Base-by-base conservation (phyloP, 2,888 invertebrate species). In the Calliopum simillimum region DNA sequence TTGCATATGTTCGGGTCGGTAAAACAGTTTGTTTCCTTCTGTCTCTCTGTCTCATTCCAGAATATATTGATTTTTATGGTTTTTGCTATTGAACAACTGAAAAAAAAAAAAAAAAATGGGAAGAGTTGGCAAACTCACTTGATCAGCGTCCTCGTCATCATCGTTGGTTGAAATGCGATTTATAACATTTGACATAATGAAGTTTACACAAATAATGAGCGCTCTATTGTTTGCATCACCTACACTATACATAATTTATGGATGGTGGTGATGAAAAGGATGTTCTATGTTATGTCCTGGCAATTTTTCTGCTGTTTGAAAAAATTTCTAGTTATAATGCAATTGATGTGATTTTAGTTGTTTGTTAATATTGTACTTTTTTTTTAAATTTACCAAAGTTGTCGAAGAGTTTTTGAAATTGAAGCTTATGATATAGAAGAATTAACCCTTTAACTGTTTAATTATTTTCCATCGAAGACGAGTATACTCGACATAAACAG, bases 1-100 rank as follows among this genome's bases (percentile, higher is more conserved):
- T 77, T 76, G 76, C 81, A 81, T 79, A 71, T 70, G 73, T 66
- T 62, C 68, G 59, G 44, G 23, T n/a, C 55, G 41, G 33, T 53
- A 19, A 41, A 53, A 51, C 43, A 46, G 21, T 46, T 14, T 43
- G 16, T 56, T 21, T 56, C 25, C 55, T 23, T 16, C 14, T 44
- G 14, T 19, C 16, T 12, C 59, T 12, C 13, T 49, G 49, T 21
- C 53, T 53, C 43, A 46, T 13, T 12, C 19, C 23, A 3, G 33
- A 53, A 12, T 16, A 53, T 55, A 25, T 43, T 47, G 21, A 46
- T 43, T 43, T 43, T 33, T 16, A 65, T 16, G 53, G 25, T 43
- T 23, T 12, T 41, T 33, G 46, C 61, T 63, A n/a, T 44, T 55
- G 66, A 21, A 8, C 14, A 46, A 63, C 13, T n/a, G 33, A 59